phyloP scores from a whole-genome alignment of 1,140 invertebrate genomes.

The Apolygus lucorum region DNA sequence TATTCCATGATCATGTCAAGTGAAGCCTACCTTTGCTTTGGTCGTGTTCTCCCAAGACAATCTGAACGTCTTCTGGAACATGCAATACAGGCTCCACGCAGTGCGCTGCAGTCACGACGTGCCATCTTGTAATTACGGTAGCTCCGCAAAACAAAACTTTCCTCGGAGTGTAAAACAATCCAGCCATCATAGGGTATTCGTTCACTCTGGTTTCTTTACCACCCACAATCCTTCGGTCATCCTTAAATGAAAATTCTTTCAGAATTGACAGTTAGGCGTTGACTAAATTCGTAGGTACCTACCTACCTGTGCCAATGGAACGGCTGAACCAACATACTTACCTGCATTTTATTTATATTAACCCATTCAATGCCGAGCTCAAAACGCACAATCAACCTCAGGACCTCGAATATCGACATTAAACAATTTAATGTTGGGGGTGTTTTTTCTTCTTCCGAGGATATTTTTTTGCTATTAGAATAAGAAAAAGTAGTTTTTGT shows the following conservation, averaged over 20 bases:
- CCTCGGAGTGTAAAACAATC: conserved; percentile 41
- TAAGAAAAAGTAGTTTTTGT: too few relatives aligned
- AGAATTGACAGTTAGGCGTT: too few relatives aligned
- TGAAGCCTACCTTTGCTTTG: background rate
- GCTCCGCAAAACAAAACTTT: conserved; percentile 47
- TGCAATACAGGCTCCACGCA: conserved; percentile 35
- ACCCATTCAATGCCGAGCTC: too few relatives aligned
- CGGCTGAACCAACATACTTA: too few relatives aligned
- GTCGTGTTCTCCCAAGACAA: background rate
- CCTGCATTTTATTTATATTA: too few relatives aligned
- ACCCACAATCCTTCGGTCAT: conserved; percentile 42
- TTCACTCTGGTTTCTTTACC: conserved; percentile 43
- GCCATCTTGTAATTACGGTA: conserved; percentile 42
- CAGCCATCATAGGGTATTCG: conserved; percentile 48
- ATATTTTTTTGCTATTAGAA: too few relatives aligned
- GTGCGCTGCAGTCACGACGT: conserved; percentile 50
- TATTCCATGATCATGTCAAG: too few relatives aligned
- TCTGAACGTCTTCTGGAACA: background rate
- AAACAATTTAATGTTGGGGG: too few relatives aligned
- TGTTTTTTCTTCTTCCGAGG: too few relatives aligned
- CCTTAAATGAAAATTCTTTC: background rate
- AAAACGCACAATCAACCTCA: too few relatives aligned
- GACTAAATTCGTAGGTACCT: background rate
- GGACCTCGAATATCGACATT: too few relatives aligned
- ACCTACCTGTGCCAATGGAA: too few relatives aligned